A percentile compares a stretch with the other conserved stretches of the same genome.
phyloP scores from a whole-genome alignment of 2,888 invertebrate species.

The Tiliacea citrago region DNA sequence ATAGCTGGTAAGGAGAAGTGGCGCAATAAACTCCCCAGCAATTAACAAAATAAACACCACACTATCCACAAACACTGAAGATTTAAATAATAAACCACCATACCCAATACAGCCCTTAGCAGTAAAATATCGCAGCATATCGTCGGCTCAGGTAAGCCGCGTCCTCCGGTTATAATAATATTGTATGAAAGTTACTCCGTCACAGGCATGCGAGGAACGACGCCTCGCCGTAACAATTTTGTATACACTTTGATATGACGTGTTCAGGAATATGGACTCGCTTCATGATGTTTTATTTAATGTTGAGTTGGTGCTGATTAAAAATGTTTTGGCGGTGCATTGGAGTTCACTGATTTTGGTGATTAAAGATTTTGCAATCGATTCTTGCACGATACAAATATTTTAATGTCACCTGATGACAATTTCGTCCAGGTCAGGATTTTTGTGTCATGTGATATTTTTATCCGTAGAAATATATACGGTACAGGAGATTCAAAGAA shows the following conservation, averaged over 20 bases:
- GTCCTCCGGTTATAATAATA: slow-evolving; percentile 66
- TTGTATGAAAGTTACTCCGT: slow-evolving; percentile 71
- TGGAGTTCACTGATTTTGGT: not conserved
- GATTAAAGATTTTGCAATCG: not conserved
- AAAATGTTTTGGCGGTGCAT: slow-evolving; percentile 14
- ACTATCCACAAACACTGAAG: not conserved
- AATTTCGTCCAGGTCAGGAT: not conserved
- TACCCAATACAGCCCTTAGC: slow-evolving; percentile 13
- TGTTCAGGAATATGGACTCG: slow-evolving; percentile 62
- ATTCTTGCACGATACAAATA: not conserved
- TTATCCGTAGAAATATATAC: not conserved
- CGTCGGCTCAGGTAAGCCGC: slow-evolving; percentile 61
- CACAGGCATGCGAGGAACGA: slow-evolving; percentile 61
- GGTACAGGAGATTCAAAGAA: not conserved
- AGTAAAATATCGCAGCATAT: slow-evolving; percentile 45
- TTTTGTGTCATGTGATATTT: not conserved
- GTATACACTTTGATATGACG: slow-evolving; percentile 67
- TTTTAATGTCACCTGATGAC: not conserved
- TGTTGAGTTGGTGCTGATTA: slow-evolving; percentile 25
- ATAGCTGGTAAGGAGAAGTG: no score
- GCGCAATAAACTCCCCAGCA: not conserved
- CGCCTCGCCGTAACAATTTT: slow-evolving; percentile 68
- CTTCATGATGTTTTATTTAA: slow-evolving; percentile 48
- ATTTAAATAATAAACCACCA: slow-evolving; percentile 14
- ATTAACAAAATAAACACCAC: not conserved